phyloP scores from a whole-genome alignment of 2,888 invertebrate genomes.

The Thysanoteuthis rhombus region DNA sequence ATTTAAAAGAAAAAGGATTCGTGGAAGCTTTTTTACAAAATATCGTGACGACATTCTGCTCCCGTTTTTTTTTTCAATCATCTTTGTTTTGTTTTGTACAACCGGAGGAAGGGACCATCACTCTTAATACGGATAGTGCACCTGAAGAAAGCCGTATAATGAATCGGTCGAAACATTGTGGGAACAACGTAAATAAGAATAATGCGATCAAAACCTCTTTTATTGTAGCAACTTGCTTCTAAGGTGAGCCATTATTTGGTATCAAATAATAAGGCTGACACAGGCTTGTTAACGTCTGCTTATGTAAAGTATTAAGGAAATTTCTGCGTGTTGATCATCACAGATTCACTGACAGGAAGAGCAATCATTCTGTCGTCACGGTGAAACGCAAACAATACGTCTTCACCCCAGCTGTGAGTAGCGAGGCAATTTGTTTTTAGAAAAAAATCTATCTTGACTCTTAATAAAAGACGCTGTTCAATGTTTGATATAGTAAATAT shows the following conservation, averaged over 20 bases:
- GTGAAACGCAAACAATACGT: background rate
- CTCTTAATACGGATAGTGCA: too few species aligned
- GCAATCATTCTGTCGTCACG: background rate
- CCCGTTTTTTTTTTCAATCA: too few species aligned
- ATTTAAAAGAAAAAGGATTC: too few species aligned
- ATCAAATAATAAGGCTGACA: background rate
- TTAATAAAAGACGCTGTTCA: background rate
- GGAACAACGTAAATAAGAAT: too few species aligned
- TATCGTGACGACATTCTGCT: too few species aligned
- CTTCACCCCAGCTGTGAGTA: background rate
- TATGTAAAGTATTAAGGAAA: background rate
- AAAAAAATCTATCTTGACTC: background rate
- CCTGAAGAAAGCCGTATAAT: too few species aligned
- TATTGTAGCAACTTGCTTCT: background rate
- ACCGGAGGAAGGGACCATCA: too few species aligned
- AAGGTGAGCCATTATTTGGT: background rate
- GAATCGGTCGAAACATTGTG: too few species aligned
- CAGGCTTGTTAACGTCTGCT: background rate
- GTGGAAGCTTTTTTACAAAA: too few species aligned
- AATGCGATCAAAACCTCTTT: too few species aligned
- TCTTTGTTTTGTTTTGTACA: too few species aligned
- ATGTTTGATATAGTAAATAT: background rate
- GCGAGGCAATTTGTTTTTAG: background rate
- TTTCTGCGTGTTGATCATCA: background rate
- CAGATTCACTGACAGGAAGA: background rate